Percentiles rank a stretch among this genome's conserved stretches.
These are phyloP conservation scores for Sakesphorus luctuosus DNA, from an alignment of 2,113 vertebrate genomes.

Conservation along the genomic window DNA sequence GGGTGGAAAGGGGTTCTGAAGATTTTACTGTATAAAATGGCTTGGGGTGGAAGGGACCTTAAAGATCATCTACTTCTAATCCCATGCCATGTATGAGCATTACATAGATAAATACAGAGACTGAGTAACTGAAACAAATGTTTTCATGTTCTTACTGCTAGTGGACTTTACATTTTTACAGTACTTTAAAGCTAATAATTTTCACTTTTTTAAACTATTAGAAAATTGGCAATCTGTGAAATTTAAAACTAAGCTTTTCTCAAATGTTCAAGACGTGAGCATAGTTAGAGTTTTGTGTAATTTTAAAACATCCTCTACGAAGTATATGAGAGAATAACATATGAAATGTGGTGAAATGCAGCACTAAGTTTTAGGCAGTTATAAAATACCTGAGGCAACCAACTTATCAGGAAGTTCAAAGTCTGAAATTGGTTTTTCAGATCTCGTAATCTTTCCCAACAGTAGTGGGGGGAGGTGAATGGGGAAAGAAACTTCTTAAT, in stretches of 20 bases:
- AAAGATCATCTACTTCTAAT: not conserved
- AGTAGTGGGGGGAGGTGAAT: not conserved
- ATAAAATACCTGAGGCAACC: not conserved
- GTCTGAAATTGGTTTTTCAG: conserved; percentile 2
- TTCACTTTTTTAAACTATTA: not conserved
- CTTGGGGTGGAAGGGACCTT: not conserved
- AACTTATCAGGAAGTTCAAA: conserved; percentile 41
- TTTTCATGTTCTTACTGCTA: not conserved
- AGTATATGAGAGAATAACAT: not conserved
- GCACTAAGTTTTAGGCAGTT: not conserved
- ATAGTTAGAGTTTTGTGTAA: not conserved
- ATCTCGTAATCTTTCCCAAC: not conserved
- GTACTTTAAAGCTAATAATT: not conserved
- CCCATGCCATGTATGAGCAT: not conserved
- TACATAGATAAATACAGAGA: not conserved
- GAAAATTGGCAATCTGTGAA: not conserved
- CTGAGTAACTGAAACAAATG: not conserved
- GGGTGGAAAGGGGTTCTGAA: not conserved
- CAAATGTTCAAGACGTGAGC: not conserved
- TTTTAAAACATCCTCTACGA: not conserved
- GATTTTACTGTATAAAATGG: not conserved
- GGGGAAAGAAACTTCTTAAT: not conserved
- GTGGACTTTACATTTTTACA: not conserved
- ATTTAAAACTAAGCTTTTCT: not conserved
- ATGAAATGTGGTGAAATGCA: not conserved